These are phyloP conservation scores for Exaiptasia diaphana DNA, from an alignment of 64 coral and sea anemone genomes.

Conservation along the genomic window DNA sequence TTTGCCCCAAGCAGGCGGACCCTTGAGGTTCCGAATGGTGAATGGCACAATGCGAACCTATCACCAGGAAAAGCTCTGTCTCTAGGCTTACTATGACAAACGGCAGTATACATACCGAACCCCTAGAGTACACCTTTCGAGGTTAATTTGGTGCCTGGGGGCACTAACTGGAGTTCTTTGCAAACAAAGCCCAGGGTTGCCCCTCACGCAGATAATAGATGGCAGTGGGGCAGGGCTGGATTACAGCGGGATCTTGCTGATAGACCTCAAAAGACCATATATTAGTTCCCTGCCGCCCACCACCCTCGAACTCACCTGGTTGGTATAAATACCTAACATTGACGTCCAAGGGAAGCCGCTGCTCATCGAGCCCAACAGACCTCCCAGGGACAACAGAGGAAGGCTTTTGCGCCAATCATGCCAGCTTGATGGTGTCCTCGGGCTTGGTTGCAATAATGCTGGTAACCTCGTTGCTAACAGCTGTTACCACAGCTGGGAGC, in stretches of 20 bases:
- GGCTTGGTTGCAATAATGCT: not conserved
- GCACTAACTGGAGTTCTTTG: not conserved
- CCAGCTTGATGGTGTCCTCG: not conserved
- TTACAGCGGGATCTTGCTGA: not conserved
- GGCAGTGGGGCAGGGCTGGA: constrained; percentile 25
- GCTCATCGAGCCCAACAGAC: constrained; percentile 4
- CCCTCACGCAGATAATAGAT: constrained; percentile 19
- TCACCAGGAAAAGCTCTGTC: too few relatives aligned
- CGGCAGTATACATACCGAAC: too few relatives aligned
- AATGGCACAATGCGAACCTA: too few relatives aligned
- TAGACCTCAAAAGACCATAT: constrained; percentile 18
- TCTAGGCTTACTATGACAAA: too few relatives aligned
- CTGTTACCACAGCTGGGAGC: constrained; percentile 7
- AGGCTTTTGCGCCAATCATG: not conserved
- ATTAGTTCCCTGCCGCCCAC: not conserved
- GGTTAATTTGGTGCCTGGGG: not conserved
- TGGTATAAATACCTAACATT: constrained; percentile 45
- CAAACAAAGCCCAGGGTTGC: not conserved
- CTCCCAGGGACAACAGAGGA: not conserved
- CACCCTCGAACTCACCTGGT: constrained; percentile 38
- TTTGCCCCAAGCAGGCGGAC: too few relatives aligned
- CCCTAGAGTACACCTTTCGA: too few relatives aligned
- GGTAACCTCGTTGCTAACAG: not conserved
- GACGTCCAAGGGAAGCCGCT: constrained; percentile 10
- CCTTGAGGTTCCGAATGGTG: too few relatives aligned